Evolutionary conservation across 2,888 invertebrate species (phyloP).

Genomic region (Aricia artaxerxes): DNA sequence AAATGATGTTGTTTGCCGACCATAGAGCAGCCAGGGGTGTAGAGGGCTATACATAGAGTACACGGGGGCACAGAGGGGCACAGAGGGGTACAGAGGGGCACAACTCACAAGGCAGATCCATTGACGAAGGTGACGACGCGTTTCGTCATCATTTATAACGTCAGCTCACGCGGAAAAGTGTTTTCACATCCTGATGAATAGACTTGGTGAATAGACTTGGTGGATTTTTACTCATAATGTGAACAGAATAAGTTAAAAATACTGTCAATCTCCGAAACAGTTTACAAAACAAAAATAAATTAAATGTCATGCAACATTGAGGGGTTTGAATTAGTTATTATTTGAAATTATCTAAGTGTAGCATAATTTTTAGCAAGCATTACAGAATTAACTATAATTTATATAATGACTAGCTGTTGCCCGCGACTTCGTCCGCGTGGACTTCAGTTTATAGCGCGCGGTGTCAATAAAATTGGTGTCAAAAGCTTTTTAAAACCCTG

Average conservation of each 20-base stretch:
- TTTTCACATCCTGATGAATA: slow-evolving; percentile 14
- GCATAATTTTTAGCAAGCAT: too few species aligned
- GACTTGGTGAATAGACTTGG: background rate
- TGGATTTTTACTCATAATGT: background rate
- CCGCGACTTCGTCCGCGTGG: too few species aligned
- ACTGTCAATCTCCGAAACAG: too few species aligned
- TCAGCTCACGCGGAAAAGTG: slow-evolving; percentile 6
- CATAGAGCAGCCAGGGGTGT: slow-evolving; percentile 45
- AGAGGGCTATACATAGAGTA: background rate
- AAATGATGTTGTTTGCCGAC: slow-evolving; percentile 76
- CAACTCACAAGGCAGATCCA: slow-evolving; percentile 46
- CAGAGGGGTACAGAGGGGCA: slow-evolving; percentile 39
- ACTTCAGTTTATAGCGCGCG: too few species aligned
- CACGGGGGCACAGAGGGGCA: slow-evolving; percentile 34
- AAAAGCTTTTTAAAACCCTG: too few species aligned
- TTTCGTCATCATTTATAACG: slow-evolving; percentile 8
- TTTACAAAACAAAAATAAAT: too few species aligned
- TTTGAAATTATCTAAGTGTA: too few species aligned
- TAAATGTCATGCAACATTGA: too few species aligned
- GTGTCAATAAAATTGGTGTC: too few species aligned
- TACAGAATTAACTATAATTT: too few species aligned
- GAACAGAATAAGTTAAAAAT: background rate
- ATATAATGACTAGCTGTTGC: too few species aligned
- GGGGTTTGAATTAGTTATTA: too few species aligned
- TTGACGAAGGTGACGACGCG: slow-evolving; percentile 61